Evolutionary conservation across 1,140 invertebrate species (phyloP).

Genomic region (Drosophila tsacasi): DNA sequence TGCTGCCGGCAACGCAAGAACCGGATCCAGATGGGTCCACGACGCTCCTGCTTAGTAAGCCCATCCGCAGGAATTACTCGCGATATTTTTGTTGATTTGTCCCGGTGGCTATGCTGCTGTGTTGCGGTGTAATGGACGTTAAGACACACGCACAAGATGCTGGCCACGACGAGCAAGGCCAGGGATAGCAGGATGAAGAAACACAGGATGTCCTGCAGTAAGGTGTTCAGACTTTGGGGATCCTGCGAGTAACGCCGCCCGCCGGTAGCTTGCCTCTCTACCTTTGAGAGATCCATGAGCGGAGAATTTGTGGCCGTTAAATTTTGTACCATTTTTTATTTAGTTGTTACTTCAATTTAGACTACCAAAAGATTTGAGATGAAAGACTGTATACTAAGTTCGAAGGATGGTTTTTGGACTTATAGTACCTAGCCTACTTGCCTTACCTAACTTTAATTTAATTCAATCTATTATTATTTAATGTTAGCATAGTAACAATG

Average conservation of each 20-base stretch:
- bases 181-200: conserved; percentile 49
- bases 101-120: not conserved
- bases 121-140: not conserved
- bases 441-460: not conserved
- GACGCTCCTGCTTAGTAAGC: not conserved
- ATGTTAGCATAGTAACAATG: not conserved
- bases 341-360: conserved; percentile 29
- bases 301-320: not conserved
- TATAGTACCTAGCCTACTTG: conserved; percentile 44
- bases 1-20: not conserved
- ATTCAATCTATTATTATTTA: not conserved
- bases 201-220: conserved; percentile 49
- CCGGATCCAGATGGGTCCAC: conserved; percentile 1
- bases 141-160: conserved; percentile 31
- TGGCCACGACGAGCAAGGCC: conserved; percentile 25
- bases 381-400: not conserved
- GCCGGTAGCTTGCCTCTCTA: conserved; percentile 18
- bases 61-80: not conserved
- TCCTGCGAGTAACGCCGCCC: not conserved
- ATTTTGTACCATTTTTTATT: not conserved
- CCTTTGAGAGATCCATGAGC: conserved; percentile 31
- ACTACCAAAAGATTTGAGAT: conserved; percentile 34
- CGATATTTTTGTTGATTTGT: not conserved
- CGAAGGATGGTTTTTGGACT: not conserved
- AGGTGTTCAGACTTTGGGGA: not conserved